phyloP scores from a whole-genome alignment of 2,888 invertebrate genomes.

The Limnephilus lunatus region DNA sequence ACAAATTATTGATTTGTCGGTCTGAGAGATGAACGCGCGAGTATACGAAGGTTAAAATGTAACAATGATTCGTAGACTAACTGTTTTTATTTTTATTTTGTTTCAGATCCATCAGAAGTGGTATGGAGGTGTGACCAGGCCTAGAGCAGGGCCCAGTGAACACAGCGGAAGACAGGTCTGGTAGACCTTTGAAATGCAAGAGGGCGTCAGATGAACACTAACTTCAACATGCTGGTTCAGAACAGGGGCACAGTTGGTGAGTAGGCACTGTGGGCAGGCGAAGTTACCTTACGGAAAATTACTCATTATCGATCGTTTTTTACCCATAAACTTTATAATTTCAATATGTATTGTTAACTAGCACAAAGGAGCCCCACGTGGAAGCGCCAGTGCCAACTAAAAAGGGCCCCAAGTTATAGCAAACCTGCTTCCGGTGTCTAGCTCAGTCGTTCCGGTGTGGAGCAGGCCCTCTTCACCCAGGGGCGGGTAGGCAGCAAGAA shows the following conservation, averaged over 20 bases:
- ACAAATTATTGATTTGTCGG: no score
- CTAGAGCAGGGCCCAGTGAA: background rate
- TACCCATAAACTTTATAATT: no score
- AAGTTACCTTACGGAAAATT: background rate
- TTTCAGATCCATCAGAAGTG: background rate
- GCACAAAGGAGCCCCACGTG: no score
- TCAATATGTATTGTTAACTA: no score
- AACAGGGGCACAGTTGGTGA: slow-evolving; percentile 61
- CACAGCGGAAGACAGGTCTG: background rate
- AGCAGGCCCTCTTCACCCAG: no score
- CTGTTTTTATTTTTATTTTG: background rate
- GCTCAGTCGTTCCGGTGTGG: no score
- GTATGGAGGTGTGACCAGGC: background rate
- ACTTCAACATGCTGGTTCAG: slow-evolving; percentile 63
- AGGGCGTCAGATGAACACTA: slow-evolving; percentile 62
- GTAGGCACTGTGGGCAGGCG: background rate
- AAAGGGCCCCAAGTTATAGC: no score
- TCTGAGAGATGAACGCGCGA: no score
- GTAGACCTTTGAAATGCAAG: slow-evolving; percentile 55
- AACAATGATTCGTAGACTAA: background rate
- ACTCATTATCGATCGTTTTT: no score
- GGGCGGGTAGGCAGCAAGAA: no score
- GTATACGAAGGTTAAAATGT: background rate
- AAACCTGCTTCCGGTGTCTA: no score
- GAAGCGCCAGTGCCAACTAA: no score